Percentiles rank a stretch among this genome's conserved stretches.
Conservation (phyloP, 1,140 invertebrate species). For the Trissolcus basalis region DNA sequence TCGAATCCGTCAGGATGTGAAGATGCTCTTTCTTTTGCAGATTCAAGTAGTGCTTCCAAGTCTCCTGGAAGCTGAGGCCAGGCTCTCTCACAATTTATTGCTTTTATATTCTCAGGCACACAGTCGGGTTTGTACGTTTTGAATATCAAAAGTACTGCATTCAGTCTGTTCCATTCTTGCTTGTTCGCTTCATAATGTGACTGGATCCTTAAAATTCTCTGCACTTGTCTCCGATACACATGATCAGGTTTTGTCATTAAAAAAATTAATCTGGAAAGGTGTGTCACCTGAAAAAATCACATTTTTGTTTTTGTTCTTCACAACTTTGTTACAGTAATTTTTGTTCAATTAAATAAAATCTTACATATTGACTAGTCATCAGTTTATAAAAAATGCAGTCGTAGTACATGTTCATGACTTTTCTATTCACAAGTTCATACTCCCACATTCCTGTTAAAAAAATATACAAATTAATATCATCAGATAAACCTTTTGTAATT, state of each 20-base stretch:
- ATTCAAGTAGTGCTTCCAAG: conserved; percentile 63
- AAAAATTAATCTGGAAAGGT: conserved; percentile 68
- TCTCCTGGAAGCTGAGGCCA: conserved; percentile 68
- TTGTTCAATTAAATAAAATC: conserved; percentile 13
- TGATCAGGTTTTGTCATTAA: conserved; percentile 71
- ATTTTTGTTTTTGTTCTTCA: conserved; percentile 10
- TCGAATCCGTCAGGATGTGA: conserved; percentile 11
- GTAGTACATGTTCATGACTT: conserved; percentile 67
- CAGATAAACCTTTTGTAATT: too few relatives aligned
- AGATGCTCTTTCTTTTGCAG: conserved; percentile 61
- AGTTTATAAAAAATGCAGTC: conserved; percentile 65
- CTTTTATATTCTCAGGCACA: conserved; percentile 70
- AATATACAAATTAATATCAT: too few relatives aligned
- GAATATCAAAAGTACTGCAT: conserved; percentile 69
- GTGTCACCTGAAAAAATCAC: conserved; percentile 56
- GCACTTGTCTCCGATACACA: conserved; percentile 69
- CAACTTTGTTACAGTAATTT: conserved; percentile 3
- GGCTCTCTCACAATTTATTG: conserved; percentile 69
- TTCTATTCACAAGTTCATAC: conserved; percentile 64
- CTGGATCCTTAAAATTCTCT: conserved; percentile 59
- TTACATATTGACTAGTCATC: conserved; percentile 64
- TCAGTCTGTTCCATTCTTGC: conserved; percentile 63
- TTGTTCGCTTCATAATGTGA: conserved; percentile 21
- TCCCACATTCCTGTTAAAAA: conserved; percentile 70
- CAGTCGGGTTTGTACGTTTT: conserved; percentile 75